These are phyloP conservation scores for Phaenicophaeus curvirostris DNA, from an alignment of 2,797 vertebrate species.

Conservation along the genomic window DNA sequence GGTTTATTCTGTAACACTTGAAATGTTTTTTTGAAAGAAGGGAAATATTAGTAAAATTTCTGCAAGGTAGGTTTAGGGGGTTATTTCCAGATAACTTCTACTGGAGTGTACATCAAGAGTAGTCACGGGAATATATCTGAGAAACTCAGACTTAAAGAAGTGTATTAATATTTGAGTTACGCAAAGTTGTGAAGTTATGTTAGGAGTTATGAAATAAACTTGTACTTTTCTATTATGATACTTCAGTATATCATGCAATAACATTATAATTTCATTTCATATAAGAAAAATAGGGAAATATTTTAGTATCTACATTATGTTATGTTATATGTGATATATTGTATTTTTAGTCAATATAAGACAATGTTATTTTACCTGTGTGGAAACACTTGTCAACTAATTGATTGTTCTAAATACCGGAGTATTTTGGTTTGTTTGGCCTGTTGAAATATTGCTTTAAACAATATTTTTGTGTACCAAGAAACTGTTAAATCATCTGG, in stretches of 20 bases:
- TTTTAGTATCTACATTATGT: background rate
- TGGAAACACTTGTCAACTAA: background rate
- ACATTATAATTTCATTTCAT: constrained; percentile 31
- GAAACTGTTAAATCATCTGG: background rate
- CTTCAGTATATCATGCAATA: constrained; percentile 6
- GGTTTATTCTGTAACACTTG: background rate
- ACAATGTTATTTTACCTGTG: constrained; percentile 4
- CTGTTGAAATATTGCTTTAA: background rate
- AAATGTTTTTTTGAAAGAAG: background rate
- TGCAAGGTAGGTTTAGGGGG: background rate
- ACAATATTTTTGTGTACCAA: background rate
- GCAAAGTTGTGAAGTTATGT: background rate
- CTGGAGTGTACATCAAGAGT: background rate
- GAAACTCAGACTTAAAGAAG: background rate
- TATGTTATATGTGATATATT: background rate
- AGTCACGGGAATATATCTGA: background rate
- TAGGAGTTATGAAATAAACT: background rate
- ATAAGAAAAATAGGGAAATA: constrained; percentile 22
- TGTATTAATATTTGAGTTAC: background rate
- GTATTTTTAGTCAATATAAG: constrained; percentile 14
- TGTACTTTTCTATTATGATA: background rate
- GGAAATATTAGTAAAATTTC: background rate
- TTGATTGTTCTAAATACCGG: constrained; percentile 28
- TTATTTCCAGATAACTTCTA: background rate
- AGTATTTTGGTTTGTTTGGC: background rate